Evolutionary conservation across 2,888 invertebrate species (phyloP), one percentile per base, ranked within the genome.

Genomic region (Pachydiplax longipennis): DNA sequence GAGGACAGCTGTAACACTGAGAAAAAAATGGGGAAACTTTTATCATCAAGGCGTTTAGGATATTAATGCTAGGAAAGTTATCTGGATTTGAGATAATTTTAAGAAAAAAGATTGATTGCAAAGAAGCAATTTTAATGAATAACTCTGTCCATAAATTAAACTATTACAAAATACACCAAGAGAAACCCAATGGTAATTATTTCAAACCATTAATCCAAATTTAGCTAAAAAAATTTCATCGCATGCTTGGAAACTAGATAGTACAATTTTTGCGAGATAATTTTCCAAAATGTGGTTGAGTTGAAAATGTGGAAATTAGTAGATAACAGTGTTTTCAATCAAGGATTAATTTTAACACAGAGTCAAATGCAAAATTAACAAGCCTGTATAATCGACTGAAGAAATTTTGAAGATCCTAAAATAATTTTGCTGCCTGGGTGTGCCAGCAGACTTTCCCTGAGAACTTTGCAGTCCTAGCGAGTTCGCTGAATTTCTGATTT

Each of bases 391-490:
- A 31, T 73, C 13, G 22, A 87, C 37, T 87, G 61, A 87, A 87
- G 37, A 87, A 87, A 87, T 87, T 87, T 87, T n/a, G 65, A 87
- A 87, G 87, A 87, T 87, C 87, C 87, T 87, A 58, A 87, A 87
- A 87, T 87, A 87, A 87, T 87, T 87, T 87, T 61, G 87, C 87
- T 87, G 87, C 61, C 87, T 87, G 87, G 87, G 87, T 65, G 87
- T 87, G 87, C 87, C 87, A 87, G 87, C 87, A 87, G 87, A 87
- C 87, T 87, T 87, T 87, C 87, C 87, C 87, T 87, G 87, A 87
- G 87, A 87, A 87, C 87, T 87, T 87, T 87, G 61, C 87, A 87
- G 87, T 87, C 87, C 87, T 87, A 61, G 37, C 61, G 65, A 61
- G 87, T 87, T 61, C 58, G 87, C 87, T 87, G 87, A 87, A 87